Conservation (phyloP, 2,888 invertebrate species). For the Acrocyrtus sp. region DNA sequence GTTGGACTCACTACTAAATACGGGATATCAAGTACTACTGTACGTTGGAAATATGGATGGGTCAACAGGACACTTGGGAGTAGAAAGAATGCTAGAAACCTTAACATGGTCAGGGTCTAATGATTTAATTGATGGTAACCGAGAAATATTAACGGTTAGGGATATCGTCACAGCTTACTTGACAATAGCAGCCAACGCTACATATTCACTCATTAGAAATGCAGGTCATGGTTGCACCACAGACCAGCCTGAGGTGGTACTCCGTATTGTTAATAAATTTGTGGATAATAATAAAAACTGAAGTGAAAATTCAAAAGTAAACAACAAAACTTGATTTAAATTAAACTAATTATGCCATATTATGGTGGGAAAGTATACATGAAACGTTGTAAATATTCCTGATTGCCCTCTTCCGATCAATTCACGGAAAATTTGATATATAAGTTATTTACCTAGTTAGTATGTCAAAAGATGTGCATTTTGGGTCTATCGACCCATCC, state of each 20-base stretch:
- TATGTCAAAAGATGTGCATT: too few relatives aligned
- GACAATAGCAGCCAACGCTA: slow-evolving; percentile 1
- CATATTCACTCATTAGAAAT: slow-evolving; percentile 5
- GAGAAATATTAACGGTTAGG: slow-evolving; percentile 12
- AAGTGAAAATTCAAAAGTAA: too few relatives aligned
- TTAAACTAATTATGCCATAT: too few relatives aligned
- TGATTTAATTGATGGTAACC: neutral
- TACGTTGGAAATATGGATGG: slow-evolving; percentile 25
- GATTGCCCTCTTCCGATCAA: too few relatives aligned
- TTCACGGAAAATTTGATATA: too few relatives aligned
- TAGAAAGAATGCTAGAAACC: neutral
- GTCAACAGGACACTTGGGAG: slow-evolving; percentile 8
- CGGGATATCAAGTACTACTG: slow-evolving; percentile 2
- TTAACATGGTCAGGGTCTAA: slow-evolving; percentile 9
- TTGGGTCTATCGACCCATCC: too few relatives aligned
- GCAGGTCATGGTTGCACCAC: slow-evolving; percentile 17
- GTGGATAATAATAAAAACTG: too few relatives aligned
- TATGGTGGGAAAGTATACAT: too few relatives aligned
- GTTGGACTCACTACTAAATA: slow-evolving; percentile 10
- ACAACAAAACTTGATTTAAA: too few relatives aligned
- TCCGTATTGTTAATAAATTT: slow-evolving; percentile 1
- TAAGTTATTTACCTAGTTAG: too few relatives aligned
- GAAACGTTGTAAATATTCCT: too few relatives aligned
- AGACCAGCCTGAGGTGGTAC: slow-evolving; percentile 3
- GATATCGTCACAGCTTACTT: slow-evolving; percentile 5